Base-by-base conservation (phyloP, 2,888 invertebrate genomes). In the Auanema sp. region DNA sequence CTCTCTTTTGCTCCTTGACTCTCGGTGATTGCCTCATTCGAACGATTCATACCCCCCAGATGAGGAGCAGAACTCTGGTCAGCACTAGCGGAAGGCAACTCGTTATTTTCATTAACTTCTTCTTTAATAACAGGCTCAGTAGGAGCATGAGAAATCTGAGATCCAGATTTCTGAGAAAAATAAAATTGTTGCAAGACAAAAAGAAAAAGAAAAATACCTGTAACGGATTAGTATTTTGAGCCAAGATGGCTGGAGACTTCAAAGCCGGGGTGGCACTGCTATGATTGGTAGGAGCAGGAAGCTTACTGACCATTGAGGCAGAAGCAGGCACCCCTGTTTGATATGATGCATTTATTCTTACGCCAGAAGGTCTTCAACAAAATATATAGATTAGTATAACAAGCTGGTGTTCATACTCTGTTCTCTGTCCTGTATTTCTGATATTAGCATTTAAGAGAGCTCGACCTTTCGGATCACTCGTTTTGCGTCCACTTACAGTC, bases 71-170 rank as follows among this genome's bases (percentile, higher is more conserved):
- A 53, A 10, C 61, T 69, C 56, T 65, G 66, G 0, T 59, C 16
- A 24, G 52, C 60, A 41, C 65, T 65, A 42, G 65, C 61, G 24
- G 55, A 61, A n/a, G 47, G 41, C 41, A 49, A 60, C 56, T 75
- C 76, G 49, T 68, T 71, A 50, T 53, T 71, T 64, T 81, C 82
- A 55, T 82, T 79, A 8, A 79, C 80, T 43, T 83, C 83, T 52
- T 83, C 83, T 56, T 74, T 71, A 58, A 83, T 83, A 14, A 75
- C 73, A 6, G 83, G 82, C 60, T 83, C 80, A 1, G 72, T 73
- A 1, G 83, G 83, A 11, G 83, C 77, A 54, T 83, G 83, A 8
- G 79, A 80, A 23, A 83, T 79, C 53, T 73, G 73, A 8, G 76
- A 77, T 23, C 73, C 75, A 6, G 74, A 75, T 52, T 79, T 79